Evolutionary conservation across 2,113 vertebrate genomes (phyloP), one percentile per base, ranked within the genome.

Genomic region (Chrysemys picta): DNA sequence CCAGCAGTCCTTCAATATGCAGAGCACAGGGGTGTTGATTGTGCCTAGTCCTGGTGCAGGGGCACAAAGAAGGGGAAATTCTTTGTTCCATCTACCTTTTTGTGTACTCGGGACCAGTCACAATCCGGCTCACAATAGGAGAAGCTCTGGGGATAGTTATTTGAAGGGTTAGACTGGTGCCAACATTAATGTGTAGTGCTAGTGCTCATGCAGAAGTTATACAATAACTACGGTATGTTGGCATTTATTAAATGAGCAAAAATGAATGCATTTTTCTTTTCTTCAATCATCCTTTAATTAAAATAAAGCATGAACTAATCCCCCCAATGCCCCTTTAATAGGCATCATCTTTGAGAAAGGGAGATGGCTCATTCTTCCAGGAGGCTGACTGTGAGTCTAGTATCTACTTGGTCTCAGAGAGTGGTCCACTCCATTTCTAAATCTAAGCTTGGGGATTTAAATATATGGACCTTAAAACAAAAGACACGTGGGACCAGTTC

Each of bases 231-330:
- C 88, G 10, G 31, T 14, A 31, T 91, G 42, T 80, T 96, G 93
- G 78, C 11, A n/a, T 89, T 91, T 92, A 88, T 89, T 95, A 95
- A 96, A 84, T 80, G 94, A 94, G 42, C 4, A 75, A 29, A 72
- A 78, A 14, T 31, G 90, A 96, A 62, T 56, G 8, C 3, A 35
- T 88, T 90, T 85, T 91, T 47, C 42, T 91, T 97, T 87, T 54
- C 84, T 82, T 93, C 87, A 89, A 5, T 42, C 91, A 90, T 56
- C 3, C 21, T 87, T 96, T 92, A 87, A 31, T 89, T 95, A 97
- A 97, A 96, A 95, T 88, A 91, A 16, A 2, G 0, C 56, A 54
- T 89, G 69, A 94, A 52, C 80, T 80, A 97, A 90, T 84, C 21
- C 3, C 84, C 31, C 75, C 91, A 94, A 90, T 65, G 88, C 89